Evolutionary conservation across 2,888 invertebrate species (phyloP).

Genomic region (Chymomyza amoena): DNA sequence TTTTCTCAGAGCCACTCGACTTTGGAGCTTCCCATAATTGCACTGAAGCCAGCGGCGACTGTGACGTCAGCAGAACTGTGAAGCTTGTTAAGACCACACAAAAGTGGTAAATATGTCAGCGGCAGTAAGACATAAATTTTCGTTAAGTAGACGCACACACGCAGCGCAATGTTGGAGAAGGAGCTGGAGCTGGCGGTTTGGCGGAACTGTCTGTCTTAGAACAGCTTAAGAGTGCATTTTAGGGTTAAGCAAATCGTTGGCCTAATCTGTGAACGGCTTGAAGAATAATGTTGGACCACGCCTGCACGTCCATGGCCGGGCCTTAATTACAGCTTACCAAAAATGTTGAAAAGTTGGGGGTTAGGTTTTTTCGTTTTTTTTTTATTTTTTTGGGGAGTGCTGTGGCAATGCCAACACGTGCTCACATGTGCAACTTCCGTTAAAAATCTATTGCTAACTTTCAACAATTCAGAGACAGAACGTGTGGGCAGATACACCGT

Average conservation of each 20-base stretch:
- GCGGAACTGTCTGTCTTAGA: conserved; percentile 1
- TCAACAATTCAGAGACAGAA: conserved; percentile 56
- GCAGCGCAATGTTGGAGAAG: conserved; percentile 38
- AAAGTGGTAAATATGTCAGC: conserved; percentile 75
- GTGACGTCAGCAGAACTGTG: neutral
- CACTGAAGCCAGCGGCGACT: conserved; percentile 12
- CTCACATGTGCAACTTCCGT: conserved; percentile 76
- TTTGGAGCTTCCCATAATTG: conserved; percentile 48
- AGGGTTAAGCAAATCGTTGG: conserved; percentile 38
- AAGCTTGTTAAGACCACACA: conserved; percentile 26
- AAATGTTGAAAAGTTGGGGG: conserved; percentile 18
- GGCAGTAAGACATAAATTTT: conserved; percentile 69
- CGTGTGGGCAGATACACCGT: conserved; percentile 10
- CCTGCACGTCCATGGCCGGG: conserved; percentile 28
- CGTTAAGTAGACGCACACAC: conserved; percentile 73
- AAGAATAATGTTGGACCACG: conserved; percentile 69
- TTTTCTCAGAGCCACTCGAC: conserved; percentile 41
- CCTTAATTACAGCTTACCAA: conserved; percentile 59
- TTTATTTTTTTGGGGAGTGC: neutral
- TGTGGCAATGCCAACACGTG: conserved; percentile 50
- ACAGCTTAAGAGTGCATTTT: neutral
- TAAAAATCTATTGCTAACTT: conserved; percentile 73
- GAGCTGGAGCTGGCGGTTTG: conserved; percentile 6
- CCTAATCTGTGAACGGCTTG: conserved; percentile 68
- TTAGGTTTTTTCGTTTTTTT: conserved; percentile 33